phyloP scores from a whole-genome alignment of 2,113 vertebrate genomes.

The Psittacus erithacus region DNA sequence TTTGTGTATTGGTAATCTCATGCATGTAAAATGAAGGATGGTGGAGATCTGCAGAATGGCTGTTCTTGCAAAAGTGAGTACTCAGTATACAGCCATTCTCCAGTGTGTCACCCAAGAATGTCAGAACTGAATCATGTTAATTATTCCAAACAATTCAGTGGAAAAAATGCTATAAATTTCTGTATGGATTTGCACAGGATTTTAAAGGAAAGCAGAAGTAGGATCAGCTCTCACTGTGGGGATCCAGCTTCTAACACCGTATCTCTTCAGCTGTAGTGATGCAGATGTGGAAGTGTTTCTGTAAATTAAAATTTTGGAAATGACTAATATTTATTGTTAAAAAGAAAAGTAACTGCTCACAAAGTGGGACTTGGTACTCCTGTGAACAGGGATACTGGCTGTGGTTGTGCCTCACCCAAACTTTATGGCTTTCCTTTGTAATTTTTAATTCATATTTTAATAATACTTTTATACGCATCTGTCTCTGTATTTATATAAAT shows the following conservation, averaged over 20 bases:
- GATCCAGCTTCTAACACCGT: background rate
- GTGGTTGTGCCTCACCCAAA: background rate
- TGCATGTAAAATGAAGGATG: background rate
- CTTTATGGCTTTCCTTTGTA: background rate
- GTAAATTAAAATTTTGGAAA: background rate
- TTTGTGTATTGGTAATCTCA: background rate
- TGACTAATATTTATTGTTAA: background rate
- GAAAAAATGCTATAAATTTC: background rate
- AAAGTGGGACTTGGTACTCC: background rate
- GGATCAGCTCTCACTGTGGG: background rate
- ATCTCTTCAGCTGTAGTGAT: background rate
- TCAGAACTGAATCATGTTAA: background rate
- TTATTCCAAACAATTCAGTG: background rate
- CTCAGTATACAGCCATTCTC: background rate
- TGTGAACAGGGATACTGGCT: background rate
- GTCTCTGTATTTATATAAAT: background rate
- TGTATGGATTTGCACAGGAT: background rate
- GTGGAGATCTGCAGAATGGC: background rate
- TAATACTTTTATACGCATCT: background rate
- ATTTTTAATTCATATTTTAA: background rate
- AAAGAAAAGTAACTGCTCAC: background rate
- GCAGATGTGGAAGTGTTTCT: background rate
- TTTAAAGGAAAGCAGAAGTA: background rate
- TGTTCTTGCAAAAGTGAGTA: background rate
- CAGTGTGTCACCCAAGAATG: background rate